Conservation (phyloP, 1,140 invertebrate genomes). For the Drosophila arawakana region DNA sequence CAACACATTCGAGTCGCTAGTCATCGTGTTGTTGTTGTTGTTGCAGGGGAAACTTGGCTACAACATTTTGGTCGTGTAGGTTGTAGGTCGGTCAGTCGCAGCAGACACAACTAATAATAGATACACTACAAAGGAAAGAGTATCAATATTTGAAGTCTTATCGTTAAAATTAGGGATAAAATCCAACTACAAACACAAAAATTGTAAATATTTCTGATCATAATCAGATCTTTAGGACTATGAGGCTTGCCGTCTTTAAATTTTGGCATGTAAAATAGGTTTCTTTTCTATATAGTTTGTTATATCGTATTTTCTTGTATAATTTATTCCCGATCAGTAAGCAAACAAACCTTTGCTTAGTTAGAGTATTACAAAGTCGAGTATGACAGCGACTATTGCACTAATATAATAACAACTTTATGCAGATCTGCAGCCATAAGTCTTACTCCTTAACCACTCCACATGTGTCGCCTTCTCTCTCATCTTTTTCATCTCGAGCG, state of each 20-base stretch:
- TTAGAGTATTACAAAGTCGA: background rate
- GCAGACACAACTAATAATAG: background rate
- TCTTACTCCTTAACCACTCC: background rate
- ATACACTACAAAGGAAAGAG: slow-evolving; percentile 2
- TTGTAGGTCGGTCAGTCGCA: background rate
- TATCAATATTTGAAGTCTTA: background rate
- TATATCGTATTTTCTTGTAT: too few relatives aligned
- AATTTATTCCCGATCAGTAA: too few relatives aligned
- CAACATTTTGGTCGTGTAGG: slow-evolving; percentile 54
- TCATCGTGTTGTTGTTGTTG: slow-evolving; percentile 29
- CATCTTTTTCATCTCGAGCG: background rate
- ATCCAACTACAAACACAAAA: too few relatives aligned
- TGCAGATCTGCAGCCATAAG: background rate
- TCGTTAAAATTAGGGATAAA: too few relatives aligned
- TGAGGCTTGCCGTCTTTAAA: too few relatives aligned
- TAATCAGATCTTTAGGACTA: too few relatives aligned
- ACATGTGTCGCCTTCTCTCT: background rate
- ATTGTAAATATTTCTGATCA: too few relatives aligned
- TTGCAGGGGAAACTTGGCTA: slow-evolving; percentile 44
- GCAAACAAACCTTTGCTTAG: background rate
- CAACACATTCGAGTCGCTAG: slow-evolving; percentile 55
- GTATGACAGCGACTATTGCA: background rate
- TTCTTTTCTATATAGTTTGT: too few relatives aligned
- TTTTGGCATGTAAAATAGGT: too few relatives aligned
- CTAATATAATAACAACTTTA: slow-evolving; percentile 6